Evolutionary conservation across 2,888 invertebrate genomes (phyloP).

Genomic region (Latrodectus hesperus): DNA sequence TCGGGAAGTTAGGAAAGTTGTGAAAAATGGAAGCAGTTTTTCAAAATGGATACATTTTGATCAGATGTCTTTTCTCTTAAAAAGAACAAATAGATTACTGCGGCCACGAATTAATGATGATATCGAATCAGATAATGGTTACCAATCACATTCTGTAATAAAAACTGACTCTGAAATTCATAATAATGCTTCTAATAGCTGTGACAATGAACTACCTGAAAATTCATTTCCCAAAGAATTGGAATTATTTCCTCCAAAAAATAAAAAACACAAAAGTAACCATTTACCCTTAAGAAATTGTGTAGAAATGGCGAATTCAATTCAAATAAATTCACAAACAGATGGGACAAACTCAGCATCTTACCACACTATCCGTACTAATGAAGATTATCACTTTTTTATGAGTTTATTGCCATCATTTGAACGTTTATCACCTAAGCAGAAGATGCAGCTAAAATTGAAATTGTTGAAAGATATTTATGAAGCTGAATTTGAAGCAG

Average conservation of each 20-base stretch:
- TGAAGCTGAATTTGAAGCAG: conserved; percentile 6
- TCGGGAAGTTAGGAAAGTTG: conserved; percentile 21
- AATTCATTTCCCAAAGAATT: conserved; percentile 8
- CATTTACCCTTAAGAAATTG: not conserved
- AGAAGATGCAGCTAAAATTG: conserved; percentile 30
- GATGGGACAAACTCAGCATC: not conserved
- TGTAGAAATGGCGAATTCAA: not conserved
- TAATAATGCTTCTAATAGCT: conserved; percentile 1
- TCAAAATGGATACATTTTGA: conserved; percentile 30
- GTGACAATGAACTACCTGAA: conserved; percentile 15
- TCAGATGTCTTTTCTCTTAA: conserved; percentile 30
- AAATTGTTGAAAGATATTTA: conserved; percentile 39
- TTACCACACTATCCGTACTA: not conserved
- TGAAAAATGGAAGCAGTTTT: not conserved
- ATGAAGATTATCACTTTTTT: conserved; percentile 35
- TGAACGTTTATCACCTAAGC: conserved; percentile 17
- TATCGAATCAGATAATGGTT: not conserved
- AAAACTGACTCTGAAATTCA: conserved; percentile 6
- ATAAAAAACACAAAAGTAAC: not conserved
- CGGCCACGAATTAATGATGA: not conserved
- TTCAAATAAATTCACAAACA: not conserved
- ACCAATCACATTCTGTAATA: conserved; percentile 7
- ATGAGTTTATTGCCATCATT: conserved; percentile 36
- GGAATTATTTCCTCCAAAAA: conserved; percentile 3
- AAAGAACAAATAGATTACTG: conserved; percentile 22